Evolutionary conservation across 1,140 invertebrate species (phyloP).

Genomic region (Centruroides sculpturatus): DNA sequence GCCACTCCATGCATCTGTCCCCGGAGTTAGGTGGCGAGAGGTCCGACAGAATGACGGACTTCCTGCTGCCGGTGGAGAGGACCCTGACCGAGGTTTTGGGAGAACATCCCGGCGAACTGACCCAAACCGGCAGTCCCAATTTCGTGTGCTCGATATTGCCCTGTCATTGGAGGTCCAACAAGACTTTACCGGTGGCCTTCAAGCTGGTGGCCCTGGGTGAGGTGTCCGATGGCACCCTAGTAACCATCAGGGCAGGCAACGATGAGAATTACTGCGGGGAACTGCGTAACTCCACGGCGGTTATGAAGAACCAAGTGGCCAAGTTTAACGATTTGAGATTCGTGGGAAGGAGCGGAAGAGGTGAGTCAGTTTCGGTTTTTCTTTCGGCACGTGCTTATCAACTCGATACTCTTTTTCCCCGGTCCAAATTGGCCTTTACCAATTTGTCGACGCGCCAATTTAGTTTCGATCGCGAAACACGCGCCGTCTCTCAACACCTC

Average conservation of each 20-base stretch:
- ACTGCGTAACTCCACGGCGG: slow-evolving; percentile 76
- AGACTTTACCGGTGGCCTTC: slow-evolving; percentile 84
- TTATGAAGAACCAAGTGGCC: slow-evolving; percentile 93
- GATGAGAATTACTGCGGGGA: slow-evolving; percentile 95
- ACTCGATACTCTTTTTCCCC: too few relatives aligned
- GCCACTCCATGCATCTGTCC: too few relatives aligned
- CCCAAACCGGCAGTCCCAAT: slow-evolving; percentile 82
- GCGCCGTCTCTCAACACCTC: too few relatives aligned
- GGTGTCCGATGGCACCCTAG: slow-evolving; percentile 84
- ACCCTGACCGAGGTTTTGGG: slow-evolving; percentile 65
- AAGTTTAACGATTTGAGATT: slow-evolving; percentile 95
- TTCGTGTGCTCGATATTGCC: slow-evolving; percentile 80
- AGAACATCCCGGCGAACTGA: slow-evolving; percentile 67
- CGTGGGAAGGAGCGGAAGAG: slow-evolving; percentile 89
- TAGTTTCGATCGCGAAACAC: too few relatives aligned
- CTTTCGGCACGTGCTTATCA: too few relatives aligned
- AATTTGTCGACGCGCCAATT: too few relatives aligned
- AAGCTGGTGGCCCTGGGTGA: slow-evolving; percentile 85
- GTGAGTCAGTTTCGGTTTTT: slow-evolving; percentile 41
- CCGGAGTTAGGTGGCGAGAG: too few relatives aligned
- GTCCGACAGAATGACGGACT: neutral
- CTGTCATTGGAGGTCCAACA: slow-evolving; percentile 90
- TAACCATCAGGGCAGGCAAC: slow-evolving; percentile 84
- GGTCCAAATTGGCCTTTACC: too few relatives aligned
- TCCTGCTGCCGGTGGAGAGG: slow-evolving; percentile 36